These are phyloP conservation scores for Helicoverpa assulta DNA, from an alignment of 2,888 invertebrate genomes.

Conservation along the genomic window DNA sequence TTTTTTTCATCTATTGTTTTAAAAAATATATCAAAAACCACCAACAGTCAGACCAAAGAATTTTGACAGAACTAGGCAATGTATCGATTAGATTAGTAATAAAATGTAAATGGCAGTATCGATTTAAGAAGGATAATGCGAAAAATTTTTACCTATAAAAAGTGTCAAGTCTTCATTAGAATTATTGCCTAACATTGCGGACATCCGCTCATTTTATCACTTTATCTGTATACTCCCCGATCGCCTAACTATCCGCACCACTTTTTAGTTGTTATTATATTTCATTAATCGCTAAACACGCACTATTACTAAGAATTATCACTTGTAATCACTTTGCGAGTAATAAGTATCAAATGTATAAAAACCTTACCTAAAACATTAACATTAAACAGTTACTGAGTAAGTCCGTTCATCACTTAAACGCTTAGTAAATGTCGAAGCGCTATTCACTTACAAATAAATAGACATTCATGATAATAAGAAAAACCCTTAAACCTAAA, in stretches of 20 bases:
- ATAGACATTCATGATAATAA: conserved; percentile 87
- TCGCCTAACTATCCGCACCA: conserved; percentile 87
- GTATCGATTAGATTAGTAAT: conserved; percentile 74
- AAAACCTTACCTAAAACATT: conserved; percentile 85
- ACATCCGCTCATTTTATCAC: conserved; percentile 74
- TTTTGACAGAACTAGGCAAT: conserved; percentile 16
- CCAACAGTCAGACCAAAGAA: conserved; percentile 21
- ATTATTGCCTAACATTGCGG: conserved; percentile 84
- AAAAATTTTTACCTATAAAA: conserved; percentile 83
- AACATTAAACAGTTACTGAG: conserved; percentile 85
- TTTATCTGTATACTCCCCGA: conserved; percentile 63
- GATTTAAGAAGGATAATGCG: conserved; percentile 82
- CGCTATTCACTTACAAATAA: conserved; percentile 86
- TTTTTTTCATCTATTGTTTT: neutral
- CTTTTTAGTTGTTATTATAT: conserved; percentile 67
- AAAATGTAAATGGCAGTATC: conserved; percentile 86
- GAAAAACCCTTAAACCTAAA: conserved; percentile 83
- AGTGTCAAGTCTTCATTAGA: conserved; percentile 86
- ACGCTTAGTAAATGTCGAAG: conserved; percentile 83
- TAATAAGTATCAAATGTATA: conserved; percentile 90
- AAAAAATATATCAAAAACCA: neutral
- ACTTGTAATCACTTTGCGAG: conserved; percentile 89
- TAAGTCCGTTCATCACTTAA: conserved; percentile 85
- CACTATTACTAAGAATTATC: conserved; percentile 86
- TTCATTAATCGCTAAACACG: conserved; percentile 79